Base-by-base conservation (phyloP, 1,140 invertebrate species). In the Hormaphis cornu region DNA sequence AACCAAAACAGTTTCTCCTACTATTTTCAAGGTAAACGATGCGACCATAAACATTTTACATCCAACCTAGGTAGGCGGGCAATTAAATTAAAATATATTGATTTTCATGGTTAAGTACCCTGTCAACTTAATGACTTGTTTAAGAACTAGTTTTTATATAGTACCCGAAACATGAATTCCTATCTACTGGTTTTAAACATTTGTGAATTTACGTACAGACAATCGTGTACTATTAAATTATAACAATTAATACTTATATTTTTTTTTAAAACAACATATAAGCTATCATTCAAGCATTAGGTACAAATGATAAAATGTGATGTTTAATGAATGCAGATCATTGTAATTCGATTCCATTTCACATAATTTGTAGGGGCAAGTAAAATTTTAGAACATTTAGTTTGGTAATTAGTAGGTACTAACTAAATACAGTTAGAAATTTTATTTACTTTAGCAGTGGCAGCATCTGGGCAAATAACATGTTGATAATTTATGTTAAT, bases 401-500 rank as follows among this genome's bases (percentile, higher is more conserved):
- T 70, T n/a, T n/a, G n/a, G n/a, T n/a, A n/a, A n/a, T n/a, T n/a
- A n/a, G n/a, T n/a, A n/a, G n/a, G n/a, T 70, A 26, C 35, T 44
- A 37, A 24, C 42, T 24, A 58, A 56, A 58, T 8, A 40, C 3
- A n/a, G 10, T 37, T 40, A 18, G 54, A 33, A 10, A 12, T 35
- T n/a, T 40, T 33, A 72, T 72, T 74, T 81, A 96, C 94, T 87
- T 93, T 95, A 53, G 96, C 95, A 26, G 89, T 93, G 71, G 88
- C 89, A 24, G 88, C 84, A 82, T 95, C 90, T 24, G 91, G 88
- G 77, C 93, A 97, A 40, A 99, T 89, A 73, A 99, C 87, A 80
- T 97, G 94, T 74, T 95, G 94, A 79, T 97, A 97, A 81, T 93
- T 97, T 78, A 99, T 95, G 80, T 97, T 98, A 74, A 99, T 98